Evolutionary conservation across 2,113 vertebrate species (phyloP).

Genomic region (Toxotes jaculatrix): DNA sequence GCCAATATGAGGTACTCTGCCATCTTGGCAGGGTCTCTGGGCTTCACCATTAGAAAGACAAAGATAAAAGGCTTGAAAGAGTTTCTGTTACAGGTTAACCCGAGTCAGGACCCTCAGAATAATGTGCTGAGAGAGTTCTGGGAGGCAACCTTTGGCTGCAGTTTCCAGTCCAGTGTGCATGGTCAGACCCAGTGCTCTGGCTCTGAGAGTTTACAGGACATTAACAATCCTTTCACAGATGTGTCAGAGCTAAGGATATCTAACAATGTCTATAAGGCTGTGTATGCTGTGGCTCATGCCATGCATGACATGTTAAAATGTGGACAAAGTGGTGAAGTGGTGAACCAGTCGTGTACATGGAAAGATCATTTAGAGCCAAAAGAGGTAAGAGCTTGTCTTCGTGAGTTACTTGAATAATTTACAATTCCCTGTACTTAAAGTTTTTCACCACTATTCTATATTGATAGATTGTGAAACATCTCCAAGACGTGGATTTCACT

Average conservation of each 20-base stretch:
- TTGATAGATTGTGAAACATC: slow-evolving; percentile 73
- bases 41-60: slow-evolving; percentile 79
- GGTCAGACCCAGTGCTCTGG: slow-evolving; percentile 74
- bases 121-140: slow-evolving; percentile 82
- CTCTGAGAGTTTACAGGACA: slow-evolving; percentile 74
- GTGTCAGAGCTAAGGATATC: slow-evolving; percentile 83
- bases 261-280: slow-evolving; percentile 85
- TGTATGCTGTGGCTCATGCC: slow-evolving; percentile 82
- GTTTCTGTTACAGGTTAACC: slow-evolving; percentile 79
- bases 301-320: slow-evolving; percentile 75
- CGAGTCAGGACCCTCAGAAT: slow-evolving; percentile 71
- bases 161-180: slow-evolving; percentile 26
- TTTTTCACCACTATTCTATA: background rate
- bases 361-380: slow-evolving; percentile 49
- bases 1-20: slow-evolving; percentile 61
- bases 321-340: slow-evolving; percentile 19
- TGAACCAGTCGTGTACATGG: slow-evolving; percentile 57
- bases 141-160: slow-evolving; percentile 82
- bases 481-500: slow-evolving; percentile 80
- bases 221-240: slow-evolving; percentile 80
- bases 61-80: slow-evolving; percentile 78
- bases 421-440: background rate
- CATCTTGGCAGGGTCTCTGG: slow-evolving; percentile 80
- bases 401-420: background rate
- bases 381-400: slow-evolving; percentile 60